These are phyloP conservation scores for Propithecus perrieri DNA, from an alignment of 2,797 vertebrate species.

Conservation along the genomic window DNA sequence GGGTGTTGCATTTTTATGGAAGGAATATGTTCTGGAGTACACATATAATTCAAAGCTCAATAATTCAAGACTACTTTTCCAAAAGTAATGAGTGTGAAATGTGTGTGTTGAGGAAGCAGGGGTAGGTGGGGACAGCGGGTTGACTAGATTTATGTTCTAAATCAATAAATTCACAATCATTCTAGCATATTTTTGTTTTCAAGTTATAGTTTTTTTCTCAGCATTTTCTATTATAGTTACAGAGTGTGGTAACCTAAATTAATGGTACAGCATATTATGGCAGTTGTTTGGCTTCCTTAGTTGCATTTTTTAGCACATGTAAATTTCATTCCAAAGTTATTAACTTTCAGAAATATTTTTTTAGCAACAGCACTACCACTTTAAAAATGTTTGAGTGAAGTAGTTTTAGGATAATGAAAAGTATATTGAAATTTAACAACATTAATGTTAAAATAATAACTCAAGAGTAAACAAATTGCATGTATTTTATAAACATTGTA, in stretches of 20 bases:
- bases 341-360: conserved; percentile 27
- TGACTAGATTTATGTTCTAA: background rate
- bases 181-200: conserved; percentile 20
- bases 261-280: conserved; percentile 39
- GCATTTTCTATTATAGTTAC: conserved; percentile 55
- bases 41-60: background rate
- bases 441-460: conserved; percentile 41
- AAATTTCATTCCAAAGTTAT: conserved; percentile 42
- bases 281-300: conserved; percentile 35
- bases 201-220: background rate
- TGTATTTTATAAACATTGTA: conserved; percentile 1
- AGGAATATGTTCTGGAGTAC: background rate
- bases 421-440: conserved; percentile 20
- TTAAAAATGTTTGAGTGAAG: conserved; percentile 45
- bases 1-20: background rate
- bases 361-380: background rate
- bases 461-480: background rate
- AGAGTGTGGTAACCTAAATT: conserved; percentile 43
- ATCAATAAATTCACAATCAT: background rate
- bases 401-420: conserved; percentile 45
- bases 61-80: conserved; percentile 51
- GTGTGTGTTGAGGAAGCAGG: background rate
- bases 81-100: conserved; percentile 41
- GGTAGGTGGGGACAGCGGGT: background rate
- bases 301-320: conserved; percentile 52